Percentiles rank a stretch among this genome's conserved stretches.
These are phyloP conservation scores for Ormyrus thymus DNA, from an alignment of 2,888 invertebrate genomes.

Conservation along the genomic window DNA sequence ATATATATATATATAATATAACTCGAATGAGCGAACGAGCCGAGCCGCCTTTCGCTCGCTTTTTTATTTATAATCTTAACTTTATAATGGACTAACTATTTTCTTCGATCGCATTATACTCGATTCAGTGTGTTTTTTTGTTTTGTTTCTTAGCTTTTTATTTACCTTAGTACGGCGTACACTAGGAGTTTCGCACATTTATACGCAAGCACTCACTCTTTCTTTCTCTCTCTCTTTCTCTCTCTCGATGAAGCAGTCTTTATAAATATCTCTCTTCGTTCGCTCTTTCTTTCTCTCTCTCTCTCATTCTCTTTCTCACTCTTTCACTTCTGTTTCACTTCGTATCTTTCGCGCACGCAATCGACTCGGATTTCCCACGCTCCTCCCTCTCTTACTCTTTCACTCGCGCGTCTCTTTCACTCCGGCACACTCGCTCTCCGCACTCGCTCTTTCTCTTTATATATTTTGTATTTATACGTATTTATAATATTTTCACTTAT, in stretches of 20 bases:
- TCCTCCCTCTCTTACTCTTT: not conserved
- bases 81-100: constrained; percentile 56
- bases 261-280: constrained; percentile 69
- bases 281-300: constrained; percentile 44
- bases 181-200: constrained; percentile 27
- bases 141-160: constrained; percentile 14
- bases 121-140: constrained; percentile 37
- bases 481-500: constrained; percentile 56
- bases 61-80: constrained; percentile 47
- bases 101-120: constrained; percentile 52
- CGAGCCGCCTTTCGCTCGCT: constrained; percentile 38
- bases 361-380: constrained; percentile 11
- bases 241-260: constrained; percentile 69
- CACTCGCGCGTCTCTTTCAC: not conserved
- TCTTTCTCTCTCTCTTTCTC: not conserved
- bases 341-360: constrained; percentile 14
- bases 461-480: constrained; percentile 54
- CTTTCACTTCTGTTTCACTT: constrained; percentile 5
- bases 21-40: constrained; percentile 52
- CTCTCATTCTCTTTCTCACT: constrained; percentile 16
- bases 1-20: not conserved
- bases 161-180: constrained; percentile 23
- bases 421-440: not conserved
- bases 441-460: constrained; percentile 16
- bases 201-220: constrained; percentile 65